Evolutionary conservation across 2,888 invertebrate genomes (phyloP).

Genomic region (Hypena proboscidalis): DNA sequence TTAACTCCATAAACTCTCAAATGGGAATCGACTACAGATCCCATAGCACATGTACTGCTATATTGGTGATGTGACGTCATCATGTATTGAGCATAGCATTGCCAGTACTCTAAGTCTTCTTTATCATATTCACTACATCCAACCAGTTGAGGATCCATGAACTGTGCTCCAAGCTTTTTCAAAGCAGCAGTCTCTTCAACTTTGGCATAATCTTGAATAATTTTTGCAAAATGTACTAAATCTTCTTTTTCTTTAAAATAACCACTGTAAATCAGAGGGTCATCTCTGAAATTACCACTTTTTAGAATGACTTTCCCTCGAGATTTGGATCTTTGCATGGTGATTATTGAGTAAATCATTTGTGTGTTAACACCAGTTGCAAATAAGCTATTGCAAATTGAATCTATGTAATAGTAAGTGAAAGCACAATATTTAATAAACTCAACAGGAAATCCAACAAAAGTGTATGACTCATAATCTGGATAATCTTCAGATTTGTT

Average conservation of each 20-base stretch:
- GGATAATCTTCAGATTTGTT: conserved; percentile 18
- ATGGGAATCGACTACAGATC: conserved; percentile 28
- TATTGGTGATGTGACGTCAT: conserved; percentile 18
- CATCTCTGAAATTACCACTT: conserved; percentile 50
- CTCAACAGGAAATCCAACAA: conserved; percentile 8
- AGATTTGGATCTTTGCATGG: conserved; percentile 51
- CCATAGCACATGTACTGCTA: conserved; percentile 33
- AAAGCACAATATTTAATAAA: conserved; percentile 20
- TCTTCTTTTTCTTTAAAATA: conserved; percentile 47
- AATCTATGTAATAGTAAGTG: conserved; percentile 32
- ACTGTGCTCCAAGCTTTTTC: conserved; percentile 17
- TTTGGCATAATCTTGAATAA: conserved; percentile 24
- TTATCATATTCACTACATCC: conserved; percentile 6
- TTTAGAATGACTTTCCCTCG: conserved; percentile 54
- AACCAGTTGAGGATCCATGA: conserved; percentile 17
- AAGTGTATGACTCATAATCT: conserved; percentile 18
- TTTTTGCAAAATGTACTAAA: conserved; percentile 23
- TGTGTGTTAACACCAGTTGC: conserved; percentile 40
- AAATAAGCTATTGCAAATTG: conserved; percentile 45
- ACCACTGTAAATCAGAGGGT: conserved; percentile 49
- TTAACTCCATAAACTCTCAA: conserved; percentile 28
- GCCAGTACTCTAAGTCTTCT: conserved; percentile 23
- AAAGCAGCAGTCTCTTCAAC: conserved; percentile 23
- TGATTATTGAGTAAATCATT: conserved; percentile 46
- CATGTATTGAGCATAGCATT: conserved; percentile 28